Base-by-base conservation (phyloP, 2,888 invertebrate species). In the Tenthredo notha region DNA sequence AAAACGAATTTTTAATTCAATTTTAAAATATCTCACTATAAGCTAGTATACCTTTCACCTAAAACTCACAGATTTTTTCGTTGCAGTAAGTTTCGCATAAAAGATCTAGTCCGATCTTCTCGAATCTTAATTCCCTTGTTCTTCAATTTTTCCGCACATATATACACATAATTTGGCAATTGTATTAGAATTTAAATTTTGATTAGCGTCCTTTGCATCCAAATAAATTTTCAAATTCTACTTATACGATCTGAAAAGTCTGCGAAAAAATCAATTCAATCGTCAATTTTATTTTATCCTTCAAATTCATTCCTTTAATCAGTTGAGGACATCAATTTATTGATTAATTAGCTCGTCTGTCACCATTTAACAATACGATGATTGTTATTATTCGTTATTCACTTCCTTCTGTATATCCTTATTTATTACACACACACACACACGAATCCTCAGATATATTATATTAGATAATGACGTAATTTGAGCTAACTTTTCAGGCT, bases 401-500 rank as follows among this genome's bases (percentile, higher is more conserved):
- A 12, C 25, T 65, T 65, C 25, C 29, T 58, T 3, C 61, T 25
- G 61, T n/a, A 61, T 2, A 61, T 2, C 25, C 4, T 5, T 0
- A 10, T 5, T 12, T 25, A 10, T 25, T 12, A 61, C 2, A 4
- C 61, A 74, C 74, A 61, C 2, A 4, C 61, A 74, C 74, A 43
- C n/a, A 43, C 12, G 25, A 74, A 43, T 25, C 21, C 18, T 74
- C 21, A 25, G 43, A 43, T 74, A 25, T n/a, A 2, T 15, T 10
- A 33, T 25, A 12, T 74, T 10, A 25, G 43, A 21, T 43, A 74
- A 74, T 29, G 47, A 25, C 74, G 74, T 47, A 40, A 74, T 43
- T 43, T 25, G 10, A 43, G 74, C 40, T 2, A n/a, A 54, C 77
- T 77, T 54, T 77, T 77, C 18, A 54, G 77, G 33, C 77, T n/a